phyloP scores from a whole-genome alignment of 2,113 vertebrate species.

The Silurus asotus region DNA sequence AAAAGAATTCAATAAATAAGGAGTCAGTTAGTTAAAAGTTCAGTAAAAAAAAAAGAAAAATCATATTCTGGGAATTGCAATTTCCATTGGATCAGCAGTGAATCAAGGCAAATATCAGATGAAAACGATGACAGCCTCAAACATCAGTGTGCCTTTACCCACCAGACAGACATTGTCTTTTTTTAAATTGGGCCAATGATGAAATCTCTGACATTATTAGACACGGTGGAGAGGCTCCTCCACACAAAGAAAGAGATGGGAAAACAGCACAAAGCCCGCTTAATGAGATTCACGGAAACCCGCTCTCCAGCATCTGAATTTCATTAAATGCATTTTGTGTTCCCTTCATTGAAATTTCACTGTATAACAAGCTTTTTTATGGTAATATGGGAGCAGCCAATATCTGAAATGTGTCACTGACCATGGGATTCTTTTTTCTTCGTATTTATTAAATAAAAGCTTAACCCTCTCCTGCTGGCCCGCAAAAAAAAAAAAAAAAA shows the following conservation, averaged over 20 bases:
- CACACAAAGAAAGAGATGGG: slow-evolving; percentile 67
- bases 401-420: slow-evolving; percentile 68
- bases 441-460: slow-evolving; percentile 76
- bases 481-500: slow-evolving; percentile 8
- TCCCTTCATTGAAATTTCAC: slow-evolving; percentile 76
- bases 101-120: background rate
- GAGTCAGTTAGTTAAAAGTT: slow-evolving; percentile 48
- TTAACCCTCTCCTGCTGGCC: slow-evolving; percentile 69
- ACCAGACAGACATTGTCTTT: slow-evolving; percentile 73
- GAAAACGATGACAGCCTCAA: background rate
- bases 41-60: background rate
- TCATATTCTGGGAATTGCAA: background rate
- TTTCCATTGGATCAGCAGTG: background rate
- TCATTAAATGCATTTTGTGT: slow-evolving; percentile 79
- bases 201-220: slow-evolving; percentile 77
- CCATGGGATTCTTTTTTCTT: slow-evolving; percentile 67
- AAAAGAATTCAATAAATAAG: slow-evolving; percentile 16
- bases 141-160: background rate
- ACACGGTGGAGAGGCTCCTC: slow-evolving; percentile 67
- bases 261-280: slow-evolving; percentile 74
- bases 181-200: slow-evolving; percentile 69
- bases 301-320: slow-evolving; percentile 71
- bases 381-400: slow-evolving; percentile 69
- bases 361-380: slow-evolving; percentile 80
- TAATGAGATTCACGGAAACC: slow-evolving; percentile 79